Evolutionary conservation across 2,797 vertebrate genomes (phyloP).

Genomic region (Heliangelus exortis): DNA sequence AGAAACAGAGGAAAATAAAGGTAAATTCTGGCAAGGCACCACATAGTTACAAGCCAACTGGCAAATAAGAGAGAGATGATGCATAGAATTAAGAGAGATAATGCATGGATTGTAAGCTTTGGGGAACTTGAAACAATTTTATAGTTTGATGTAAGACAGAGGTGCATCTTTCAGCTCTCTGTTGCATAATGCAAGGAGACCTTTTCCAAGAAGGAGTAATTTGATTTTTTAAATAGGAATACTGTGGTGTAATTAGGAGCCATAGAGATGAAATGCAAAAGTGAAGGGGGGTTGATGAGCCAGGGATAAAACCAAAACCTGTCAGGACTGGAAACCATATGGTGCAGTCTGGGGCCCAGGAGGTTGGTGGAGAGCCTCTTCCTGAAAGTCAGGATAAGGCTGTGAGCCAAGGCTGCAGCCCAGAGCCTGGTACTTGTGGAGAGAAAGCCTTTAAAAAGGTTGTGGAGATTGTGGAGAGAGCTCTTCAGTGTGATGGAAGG

Average conservation of each 20-base stretch:
- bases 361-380: not conserved
- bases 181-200: not conserved
- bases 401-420: not conserved
- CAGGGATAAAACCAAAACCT: not conserved
- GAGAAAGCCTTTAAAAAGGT: not conserved
- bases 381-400: not conserved
- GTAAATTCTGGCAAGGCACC: slow-evolving; percentile 5
- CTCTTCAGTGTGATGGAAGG: not conserved
- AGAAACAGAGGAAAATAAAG: slow-evolving; percentile 19
- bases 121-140: not conserved
- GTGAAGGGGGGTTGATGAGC: not conserved
- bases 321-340: not conserved
- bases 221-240: not conserved
- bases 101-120: not conserved
- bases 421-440: not conserved
- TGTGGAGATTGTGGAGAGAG: not conserved
- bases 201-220: not conserved
- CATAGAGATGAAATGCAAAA: not conserved
- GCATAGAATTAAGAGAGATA: not conserved
- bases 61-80: slow-evolving; percentile 14
- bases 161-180: not conserved
- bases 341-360: not conserved
- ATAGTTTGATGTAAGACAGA: not conserved
- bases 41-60: not conserved
- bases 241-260: not conserved